A percentile compares a stretch with the other conserved stretches of the same genome.
Conservation (phyloP, 1,140 invertebrate species). For the Myzus persicae region DNA sequence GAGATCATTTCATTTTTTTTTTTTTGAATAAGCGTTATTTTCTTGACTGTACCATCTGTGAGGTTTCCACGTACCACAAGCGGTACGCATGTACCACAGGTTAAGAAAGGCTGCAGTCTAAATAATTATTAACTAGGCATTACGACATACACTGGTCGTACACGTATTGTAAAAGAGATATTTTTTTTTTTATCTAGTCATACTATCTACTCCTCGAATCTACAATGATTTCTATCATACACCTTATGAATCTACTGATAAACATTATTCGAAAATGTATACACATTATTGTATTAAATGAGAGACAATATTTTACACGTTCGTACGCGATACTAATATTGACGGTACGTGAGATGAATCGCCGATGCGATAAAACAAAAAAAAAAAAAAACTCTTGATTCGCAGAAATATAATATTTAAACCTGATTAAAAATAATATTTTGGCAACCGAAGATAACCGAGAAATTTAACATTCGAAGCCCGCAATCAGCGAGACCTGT, state of each 20-base stretch:
- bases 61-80: too few relatives aligned
- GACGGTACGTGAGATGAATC: background rate
- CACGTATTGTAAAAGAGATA: fast-evolving
- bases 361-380: background rate
- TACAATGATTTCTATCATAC: background rate
- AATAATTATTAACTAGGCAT: too few relatives aligned
- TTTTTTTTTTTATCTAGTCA: too few relatives aligned
- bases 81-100: too few relatives aligned
- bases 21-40: too few relatives aligned
- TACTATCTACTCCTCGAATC: too few relatives aligned
- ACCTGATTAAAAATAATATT: conserved; percentile 30
- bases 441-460: background rate
- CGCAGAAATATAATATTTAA: background rate
- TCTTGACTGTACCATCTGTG: too few relatives aligned
- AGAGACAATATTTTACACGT: background rate
- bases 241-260: background rate
- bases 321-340: background rate
- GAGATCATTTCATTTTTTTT: too few relatives aligned
- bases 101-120: too few relatives aligned
- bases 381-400: background rate
- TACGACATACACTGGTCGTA: too few relatives aligned
- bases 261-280: background rate
- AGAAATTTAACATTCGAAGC: conserved; percentile 8
- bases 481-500: background rate
- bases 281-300: background rate